Evolutionary conservation across 2,113 vertebrate species (phyloP).

Genomic region (Lepidiolamprologus cunningtoni): DNA sequence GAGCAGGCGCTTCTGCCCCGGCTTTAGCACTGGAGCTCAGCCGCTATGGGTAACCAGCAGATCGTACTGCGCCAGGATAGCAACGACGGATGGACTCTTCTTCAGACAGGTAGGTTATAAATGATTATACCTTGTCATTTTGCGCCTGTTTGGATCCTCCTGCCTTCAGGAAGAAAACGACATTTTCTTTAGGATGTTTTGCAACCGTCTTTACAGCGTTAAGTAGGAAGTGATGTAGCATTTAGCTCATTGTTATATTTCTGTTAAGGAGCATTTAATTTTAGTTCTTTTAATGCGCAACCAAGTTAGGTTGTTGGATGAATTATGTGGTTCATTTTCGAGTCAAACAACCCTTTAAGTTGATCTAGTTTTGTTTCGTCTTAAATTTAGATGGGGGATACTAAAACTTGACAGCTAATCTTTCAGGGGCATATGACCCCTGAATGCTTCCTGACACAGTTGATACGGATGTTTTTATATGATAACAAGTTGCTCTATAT

Average conservation of each 20-base stretch:
- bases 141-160: fast-evolving
- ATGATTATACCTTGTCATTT: background rate
- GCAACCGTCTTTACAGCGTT: background rate
- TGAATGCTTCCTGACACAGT: background rate
- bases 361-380: background rate
- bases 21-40: fast-evolving
- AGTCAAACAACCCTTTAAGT: background rate
- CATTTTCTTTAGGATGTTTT: background rate
- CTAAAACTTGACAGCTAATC: background rate
- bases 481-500: background rate
- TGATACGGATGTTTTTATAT: background rate
- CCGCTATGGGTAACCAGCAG: background rate
- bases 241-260: background rate
- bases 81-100: constrained; percentile 19
- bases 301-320: background rate
- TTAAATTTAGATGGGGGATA: background rate
- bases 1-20: background rate
- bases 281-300: background rate
- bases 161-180: background rate
- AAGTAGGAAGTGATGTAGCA: background rate
- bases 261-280: background rate
- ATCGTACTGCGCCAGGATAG: constrained; percentile 36
- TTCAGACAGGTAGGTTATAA: constrained; percentile 62
- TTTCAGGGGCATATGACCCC: background rate
- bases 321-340: background rate